Evolutionary conservation across 1,140 invertebrate species (phyloP).

Genomic region (Zeugodacus cucurbitae): DNA sequence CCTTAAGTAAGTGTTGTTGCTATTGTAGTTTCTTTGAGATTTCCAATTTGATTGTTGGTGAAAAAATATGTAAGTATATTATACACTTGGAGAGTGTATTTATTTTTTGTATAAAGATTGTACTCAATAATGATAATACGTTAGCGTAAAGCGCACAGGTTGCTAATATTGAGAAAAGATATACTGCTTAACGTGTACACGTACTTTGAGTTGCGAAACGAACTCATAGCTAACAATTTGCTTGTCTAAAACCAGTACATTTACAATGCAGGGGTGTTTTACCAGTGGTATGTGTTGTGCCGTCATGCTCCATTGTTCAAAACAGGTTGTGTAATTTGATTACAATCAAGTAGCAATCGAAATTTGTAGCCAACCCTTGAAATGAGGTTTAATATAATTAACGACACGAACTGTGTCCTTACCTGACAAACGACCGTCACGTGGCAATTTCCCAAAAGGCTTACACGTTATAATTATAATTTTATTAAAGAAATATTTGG

Average conservation of each 20-base stretch:
- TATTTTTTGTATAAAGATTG: too few relatives aligned
- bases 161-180: too few relatives aligned
- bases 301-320: conserved; percentile 40
- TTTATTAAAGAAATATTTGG: conserved; percentile 65
- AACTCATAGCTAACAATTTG: neutral
- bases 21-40: too few relatives aligned
- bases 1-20: too few relatives aligned
- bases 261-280: neutral
- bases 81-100: too few relatives aligned
- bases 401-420: conserved; percentile 65
- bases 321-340: conserved; percentile 66
- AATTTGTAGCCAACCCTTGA: conserved; percentile 47
- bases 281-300: neutral
- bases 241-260: neutral
- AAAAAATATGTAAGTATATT: too few relatives aligned
- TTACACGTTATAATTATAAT: conserved; percentile 65
- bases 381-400: conserved; percentile 64
- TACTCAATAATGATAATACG: neutral
- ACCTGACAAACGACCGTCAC: conserved; percentile 66
- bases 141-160: neutral
- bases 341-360: conserved; percentile 57
- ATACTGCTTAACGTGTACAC: neutral
- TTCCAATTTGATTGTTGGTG: too few relatives aligned
- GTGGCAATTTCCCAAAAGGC: conserved; percentile 64
- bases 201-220: neutral